Evolutionary conservation across 2,113 vertebrate genomes (phyloP), one percentile per base, ranked within the genome.

Genomic region (Baryphthengus martii): DNA sequence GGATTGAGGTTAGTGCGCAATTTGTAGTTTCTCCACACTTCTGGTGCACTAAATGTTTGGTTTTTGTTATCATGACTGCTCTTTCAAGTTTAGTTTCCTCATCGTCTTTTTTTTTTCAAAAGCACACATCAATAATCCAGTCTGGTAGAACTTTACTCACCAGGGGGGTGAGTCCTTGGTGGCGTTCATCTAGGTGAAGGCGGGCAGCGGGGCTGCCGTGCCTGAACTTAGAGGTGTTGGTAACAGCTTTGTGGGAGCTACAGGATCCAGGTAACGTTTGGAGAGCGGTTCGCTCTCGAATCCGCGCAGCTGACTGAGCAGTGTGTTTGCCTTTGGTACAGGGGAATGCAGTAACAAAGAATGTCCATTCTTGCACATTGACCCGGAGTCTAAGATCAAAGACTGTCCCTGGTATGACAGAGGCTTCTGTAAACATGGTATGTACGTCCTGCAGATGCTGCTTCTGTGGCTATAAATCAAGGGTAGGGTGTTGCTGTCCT

Each of bases 281-380:
- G 47, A 47, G 73, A 83, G 44, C 47, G 4, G 5, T n/a, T 82
- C 39, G n/a, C 9, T 35, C 42, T 96, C 1, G 4, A 1, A 8
- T 13, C 15, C 49, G 31, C 40, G 35, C 61, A 9, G 2, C 11
- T 73, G 39, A 53, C 81, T 95, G 42, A 96, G 31, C 19, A 58
- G 17, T 68, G 62, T 55, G 33, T 73, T 96, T 97, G 65, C 68
- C 72, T 96, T 95, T 97, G 92, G 77, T 68, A 13, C 97, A 99
- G 99, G 99, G 31, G 99, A 99, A 94, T 99, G 99, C 96, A 99
- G 99, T 98, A 99, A 99, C 98, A 99, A 99, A 96, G 99, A 99
- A 95, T 99, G 99, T 84, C 99, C 99, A 5, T 99, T 99, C 97
- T 98, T 99, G 85, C 99, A 99, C 97, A 99, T 99, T 24, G 99